Percentiles rank a stretch among this genome's conserved stretches.
Conservation (phyloP, 2,113 vertebrate species). For the Cavia aperea region DNA sequence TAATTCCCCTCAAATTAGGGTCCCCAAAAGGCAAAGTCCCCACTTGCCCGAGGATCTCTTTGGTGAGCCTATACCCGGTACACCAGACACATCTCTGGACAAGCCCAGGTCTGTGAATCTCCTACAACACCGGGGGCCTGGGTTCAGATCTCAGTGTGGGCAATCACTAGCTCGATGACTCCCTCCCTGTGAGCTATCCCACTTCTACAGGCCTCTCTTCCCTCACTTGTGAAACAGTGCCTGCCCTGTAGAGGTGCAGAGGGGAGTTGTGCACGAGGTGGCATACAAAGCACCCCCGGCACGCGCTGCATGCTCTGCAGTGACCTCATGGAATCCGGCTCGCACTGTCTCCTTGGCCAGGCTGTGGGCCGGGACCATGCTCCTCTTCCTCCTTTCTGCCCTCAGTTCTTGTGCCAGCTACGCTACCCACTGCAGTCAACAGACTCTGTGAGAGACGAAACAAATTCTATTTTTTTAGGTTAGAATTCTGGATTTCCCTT, state of each 20-base stretch:
- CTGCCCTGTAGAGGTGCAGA: neutral
- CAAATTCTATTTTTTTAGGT: neutral
- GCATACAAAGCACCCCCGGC: neutral
- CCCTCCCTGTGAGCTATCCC: neutral
- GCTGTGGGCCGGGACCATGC: too few species aligned
- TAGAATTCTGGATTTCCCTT: neutral
- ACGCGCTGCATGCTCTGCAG: fast-evolving
- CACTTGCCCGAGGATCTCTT: neutral
- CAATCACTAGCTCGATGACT: neutral
- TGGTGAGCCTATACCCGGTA: fast-evolving
- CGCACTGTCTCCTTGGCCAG: neutral
- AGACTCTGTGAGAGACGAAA: neutral
- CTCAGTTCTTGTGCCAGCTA: neutral
- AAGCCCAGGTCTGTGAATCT: neutral
- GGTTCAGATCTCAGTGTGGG: neutral
- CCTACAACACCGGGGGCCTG: neutral
- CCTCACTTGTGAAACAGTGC: neutral
- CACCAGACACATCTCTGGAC: too few species aligned
- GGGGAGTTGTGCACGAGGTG: neutral
- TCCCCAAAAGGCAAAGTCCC: neutral
- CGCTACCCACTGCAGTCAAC: neutral
- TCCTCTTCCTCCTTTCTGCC: neutral
- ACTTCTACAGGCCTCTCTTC: neutral
- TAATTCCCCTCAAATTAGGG: neutral
- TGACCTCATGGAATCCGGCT: neutral